Base-by-base conservation (phyloP, 30 jellyfish, hydroid and myxozoan genomes). In the Hydractinia echinata region DNA sequence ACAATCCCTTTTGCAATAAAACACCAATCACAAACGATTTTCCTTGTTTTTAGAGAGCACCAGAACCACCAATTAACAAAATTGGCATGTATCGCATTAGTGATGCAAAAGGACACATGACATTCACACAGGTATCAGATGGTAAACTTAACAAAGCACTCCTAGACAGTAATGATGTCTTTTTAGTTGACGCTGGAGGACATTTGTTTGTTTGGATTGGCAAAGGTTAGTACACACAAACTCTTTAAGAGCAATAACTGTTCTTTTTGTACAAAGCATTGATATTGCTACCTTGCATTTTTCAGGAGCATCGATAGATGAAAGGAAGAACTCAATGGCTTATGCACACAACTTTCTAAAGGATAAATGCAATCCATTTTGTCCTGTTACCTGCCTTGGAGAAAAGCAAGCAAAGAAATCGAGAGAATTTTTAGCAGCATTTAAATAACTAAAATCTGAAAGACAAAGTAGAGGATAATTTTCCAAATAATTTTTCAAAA, bases 131-230 rank as follows among this genome's bases (percentile, higher is more conserved):
- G 39, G 74, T 64, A 1, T 71, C 81, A 50, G 61, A 30, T 8
- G 69, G 69, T 18, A 20, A 55, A 71, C 51, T 71, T 8, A 1
- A 71, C 44, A 71, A 71, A 71, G n/a, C 44, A 8, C 18, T 15
- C 55, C 81, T 71, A 14, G 81, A 71, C 81, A 71, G 61, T 20
- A 71, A 71, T 20, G 81, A 71, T 20, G 96, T 90, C 20, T 90
- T 80, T 85, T 84, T 90, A 64, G 87, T 90, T 72, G 97, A 90
- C 69, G 87, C 92, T 7, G 91, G 93, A 8, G 87, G 73, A 50
- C 97, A 90, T 73, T 84, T 94, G 83, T 90, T 77, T 76, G 97
- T 90, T 48, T 90, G 97, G 97, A 62, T 90, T 76, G 97, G 97
- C 10, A 78, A 77, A 68, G 84, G 81, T 71, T 19, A 71, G 66